Evolutionary conservation across 2,797 vertebrate species (phyloP).

Genomic region (Pantherophis alleghaniensis): DNA sequence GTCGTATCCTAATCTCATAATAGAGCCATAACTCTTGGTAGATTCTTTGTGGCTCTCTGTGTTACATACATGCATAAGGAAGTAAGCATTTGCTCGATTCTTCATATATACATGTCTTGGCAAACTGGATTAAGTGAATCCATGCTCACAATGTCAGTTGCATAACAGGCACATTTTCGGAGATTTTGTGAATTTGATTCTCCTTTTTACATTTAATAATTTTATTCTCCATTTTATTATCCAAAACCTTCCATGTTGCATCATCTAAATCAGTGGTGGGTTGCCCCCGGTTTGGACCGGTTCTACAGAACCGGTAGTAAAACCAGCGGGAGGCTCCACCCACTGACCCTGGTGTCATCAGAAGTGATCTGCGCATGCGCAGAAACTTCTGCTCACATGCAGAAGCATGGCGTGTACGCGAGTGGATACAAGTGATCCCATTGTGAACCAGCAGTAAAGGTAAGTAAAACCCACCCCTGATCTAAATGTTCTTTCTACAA

Average conservation of each 20-base stretch:
- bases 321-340: no score
- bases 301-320: no score
- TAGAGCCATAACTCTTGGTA: background rate
- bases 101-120: background rate
- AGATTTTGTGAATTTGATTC: background rate
- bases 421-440: rapidly evolving
- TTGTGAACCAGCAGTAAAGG: no score
- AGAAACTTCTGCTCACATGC: no score
- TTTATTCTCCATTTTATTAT: background rate
- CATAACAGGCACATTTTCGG: background rate
- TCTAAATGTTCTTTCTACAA: background rate
- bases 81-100: background rate
- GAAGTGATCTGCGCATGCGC: no score
- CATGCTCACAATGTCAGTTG: background rate
- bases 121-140: background rate
- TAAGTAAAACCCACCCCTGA: no score
- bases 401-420: no score
- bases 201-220: background rate
- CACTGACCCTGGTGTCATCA: no score
- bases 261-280: background rate
- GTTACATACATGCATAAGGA: background rate
- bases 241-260: background rate
- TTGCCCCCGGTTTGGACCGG: no score
- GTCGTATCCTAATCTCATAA: background rate
- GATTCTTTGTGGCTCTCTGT: background rate